phyloP scores from a whole-genome alignment of 2,113 vertebrate species.

The Monopterus albus region DNA sequence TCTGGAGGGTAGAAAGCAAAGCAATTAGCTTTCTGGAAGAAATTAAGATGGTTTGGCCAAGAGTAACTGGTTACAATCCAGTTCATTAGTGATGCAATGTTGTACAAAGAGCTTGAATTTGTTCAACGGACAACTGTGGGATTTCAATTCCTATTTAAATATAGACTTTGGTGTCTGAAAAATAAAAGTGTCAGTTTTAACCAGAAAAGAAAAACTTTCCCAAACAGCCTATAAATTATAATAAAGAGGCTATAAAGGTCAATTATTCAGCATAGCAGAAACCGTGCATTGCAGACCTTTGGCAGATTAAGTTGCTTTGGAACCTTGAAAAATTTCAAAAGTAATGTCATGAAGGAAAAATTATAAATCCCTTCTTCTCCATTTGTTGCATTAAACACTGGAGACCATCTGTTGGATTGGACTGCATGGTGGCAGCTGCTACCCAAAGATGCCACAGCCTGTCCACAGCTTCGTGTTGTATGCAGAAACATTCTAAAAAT shows the following conservation, averaged over 20 bases:
- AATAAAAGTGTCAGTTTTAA: conserved; percentile 18
- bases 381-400: conserved; percentile 80
- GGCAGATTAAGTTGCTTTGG: conserved; percentile 54
- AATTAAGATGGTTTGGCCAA: conserved; percentile 31
- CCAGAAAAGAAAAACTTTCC: background rate
- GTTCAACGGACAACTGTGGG: conserved; percentile 7
- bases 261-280: background rate
- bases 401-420: no score
- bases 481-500: conserved; percentile 65
- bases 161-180: conserved; percentile 10
- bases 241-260: background rate
- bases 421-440: no score
- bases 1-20: conserved; percentile 27
- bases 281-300: conserved; percentile 6
- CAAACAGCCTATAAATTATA: background rate
- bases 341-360: conserved; percentile 63
- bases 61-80: conserved; percentile 34
- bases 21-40: conserved; percentile 35
- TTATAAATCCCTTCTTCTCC: conserved; percentile 78
- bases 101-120: conserved; percentile 26
- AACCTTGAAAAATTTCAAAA: conserved; percentile 52
- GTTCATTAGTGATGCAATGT: conserved; percentile 29
- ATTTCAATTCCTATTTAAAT: conserved; percentile 30
- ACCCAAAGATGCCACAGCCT: conserved; percentile 68
- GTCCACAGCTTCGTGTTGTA: conserved; percentile 39